These are phyloP conservation scores for Gisinianus flammeolus DNA, from an alignment of 2,888 invertebrate species.

Conservation along the genomic window DNA sequence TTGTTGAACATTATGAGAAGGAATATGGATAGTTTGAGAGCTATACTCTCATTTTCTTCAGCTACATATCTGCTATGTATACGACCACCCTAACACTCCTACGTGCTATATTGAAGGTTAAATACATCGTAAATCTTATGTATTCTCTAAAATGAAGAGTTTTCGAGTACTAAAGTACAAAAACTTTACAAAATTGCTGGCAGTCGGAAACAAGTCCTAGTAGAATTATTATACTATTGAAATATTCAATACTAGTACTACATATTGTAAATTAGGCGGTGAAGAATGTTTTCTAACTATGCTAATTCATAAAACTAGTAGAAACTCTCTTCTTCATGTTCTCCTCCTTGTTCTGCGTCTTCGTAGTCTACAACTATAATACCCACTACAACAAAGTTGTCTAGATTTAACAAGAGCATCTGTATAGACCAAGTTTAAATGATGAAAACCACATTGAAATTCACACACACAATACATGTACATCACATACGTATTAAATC, in stretches of 20 bases:
- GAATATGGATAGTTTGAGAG: slow-evolving; percentile 6
- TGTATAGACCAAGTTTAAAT: slow-evolving; percentile 27
- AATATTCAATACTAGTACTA: too few relatives aligned
- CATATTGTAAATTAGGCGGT: background rate
- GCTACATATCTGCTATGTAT: too few relatives aligned
- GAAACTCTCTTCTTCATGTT: background rate
- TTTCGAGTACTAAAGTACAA: too few relatives aligned
- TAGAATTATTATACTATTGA: too few relatives aligned
- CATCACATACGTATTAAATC: slow-evolving; percentile 63
- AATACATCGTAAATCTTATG: too few relatives aligned
- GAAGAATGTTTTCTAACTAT: background rate
- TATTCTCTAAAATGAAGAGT: too few relatives aligned
- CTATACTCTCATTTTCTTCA: background rate
- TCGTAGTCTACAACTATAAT: too few relatives aligned
- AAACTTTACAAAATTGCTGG: too few relatives aligned
- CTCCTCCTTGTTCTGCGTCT: background rate
- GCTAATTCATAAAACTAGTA: background rate
- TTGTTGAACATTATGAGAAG: slow-evolving; percentile 8
- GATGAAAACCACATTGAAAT: slow-evolving; percentile 32
- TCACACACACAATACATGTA: too few relatives aligned
- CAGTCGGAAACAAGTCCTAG: too few relatives aligned
- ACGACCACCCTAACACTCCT: too few relatives aligned
- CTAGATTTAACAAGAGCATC: slow-evolving; percentile 18
- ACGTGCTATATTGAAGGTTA: slow-evolving; percentile 9
- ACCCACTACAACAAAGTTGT: background rate